These are phyloP conservation scores for Micromesistius poutassou DNA, from an alignment of 2,797 vertebrate species.

Conservation along the genomic window DNA sequence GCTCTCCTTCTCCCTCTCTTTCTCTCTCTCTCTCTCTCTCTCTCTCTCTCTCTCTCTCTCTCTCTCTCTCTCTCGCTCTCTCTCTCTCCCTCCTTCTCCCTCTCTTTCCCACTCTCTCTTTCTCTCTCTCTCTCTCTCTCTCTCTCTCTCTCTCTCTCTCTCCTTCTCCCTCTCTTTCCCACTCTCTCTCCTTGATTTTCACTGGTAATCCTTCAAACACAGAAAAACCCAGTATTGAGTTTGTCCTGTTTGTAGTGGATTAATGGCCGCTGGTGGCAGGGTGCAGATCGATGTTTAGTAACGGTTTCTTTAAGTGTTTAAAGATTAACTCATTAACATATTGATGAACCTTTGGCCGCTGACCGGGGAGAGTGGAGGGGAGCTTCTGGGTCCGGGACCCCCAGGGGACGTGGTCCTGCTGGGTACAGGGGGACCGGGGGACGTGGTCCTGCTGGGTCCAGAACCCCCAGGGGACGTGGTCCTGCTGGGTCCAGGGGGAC, in stretches of 20 bases:
- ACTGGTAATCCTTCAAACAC: slow-evolving; percentile 50
- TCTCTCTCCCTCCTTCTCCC: slow-evolving; percentile 37
- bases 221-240: slow-evolving; percentile 50
- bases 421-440: no score
- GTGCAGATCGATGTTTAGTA: slow-evolving; percentile 89
- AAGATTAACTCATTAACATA: slow-evolving; percentile 98
- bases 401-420: background rate
- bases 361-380: slow-evolving; percentile 80
- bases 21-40: slow-evolving; percentile 23
- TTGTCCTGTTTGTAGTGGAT: slow-evolving; percentile 89
- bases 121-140: background rate
- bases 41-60: background rate
- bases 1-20: slow-evolving; percentile 13
- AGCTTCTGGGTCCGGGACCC: background rate
- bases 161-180: slow-evolving; percentile 27
- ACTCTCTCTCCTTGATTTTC: slow-evolving; percentile 30
- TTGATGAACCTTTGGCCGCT: slow-evolving; percentile 93
- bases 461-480: no score
- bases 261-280: slow-evolving; percentile 82
- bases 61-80: slow-evolving; percentile 24
- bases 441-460: no score
- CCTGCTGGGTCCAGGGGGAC: no score
- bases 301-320: slow-evolving; percentile 90
- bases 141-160: slow-evolving; percentile 14
- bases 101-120: background rate